Conservation (phyloP, 2,888 invertebrate genomes). For the Lochmaea crataegi region DNA sequence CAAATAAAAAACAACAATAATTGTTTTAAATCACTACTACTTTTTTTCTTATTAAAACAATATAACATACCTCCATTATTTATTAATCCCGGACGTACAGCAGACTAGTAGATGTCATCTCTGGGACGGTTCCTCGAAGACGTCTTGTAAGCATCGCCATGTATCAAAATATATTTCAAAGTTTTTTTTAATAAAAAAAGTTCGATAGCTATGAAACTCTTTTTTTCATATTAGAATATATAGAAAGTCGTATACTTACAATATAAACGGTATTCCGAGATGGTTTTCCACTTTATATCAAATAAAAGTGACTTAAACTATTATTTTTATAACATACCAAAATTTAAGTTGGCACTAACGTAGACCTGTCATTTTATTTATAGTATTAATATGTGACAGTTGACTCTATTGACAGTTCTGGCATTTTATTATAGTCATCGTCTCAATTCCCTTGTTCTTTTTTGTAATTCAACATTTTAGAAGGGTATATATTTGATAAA, state of each 20-base stretch:
- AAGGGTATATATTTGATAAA: too few relatives aligned
- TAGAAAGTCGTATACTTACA: background rate
- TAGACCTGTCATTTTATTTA: too few relatives aligned
- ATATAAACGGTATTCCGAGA: background rate
- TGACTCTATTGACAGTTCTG: too few relatives aligned
- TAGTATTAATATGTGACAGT: too few relatives aligned
- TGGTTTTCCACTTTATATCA: background rate
- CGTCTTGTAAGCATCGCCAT: background rate
- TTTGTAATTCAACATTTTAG: too few relatives aligned
- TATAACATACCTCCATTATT: background rate
- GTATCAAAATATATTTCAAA: background rate
- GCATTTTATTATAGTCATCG: too few relatives aligned
- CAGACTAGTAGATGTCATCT: slow-evolving; percentile 9
- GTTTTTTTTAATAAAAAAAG: background rate
- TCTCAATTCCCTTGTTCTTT: too few relatives aligned
- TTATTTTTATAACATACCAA: too few relatives aligned
- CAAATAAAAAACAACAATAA: too few relatives aligned
- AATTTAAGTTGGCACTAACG: too few relatives aligned
- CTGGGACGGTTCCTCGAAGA: background rate
- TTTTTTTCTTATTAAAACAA: background rate
- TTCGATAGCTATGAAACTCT: background rate
- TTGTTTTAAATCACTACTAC: background rate
- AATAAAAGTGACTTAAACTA: too few relatives aligned
- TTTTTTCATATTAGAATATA: background rate
- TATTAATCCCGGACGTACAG: background rate